These are phyloP conservation scores for Coenonympha arcania DNA, from an alignment of 2,888 invertebrate species.

Conservation along the genomic window DNA sequence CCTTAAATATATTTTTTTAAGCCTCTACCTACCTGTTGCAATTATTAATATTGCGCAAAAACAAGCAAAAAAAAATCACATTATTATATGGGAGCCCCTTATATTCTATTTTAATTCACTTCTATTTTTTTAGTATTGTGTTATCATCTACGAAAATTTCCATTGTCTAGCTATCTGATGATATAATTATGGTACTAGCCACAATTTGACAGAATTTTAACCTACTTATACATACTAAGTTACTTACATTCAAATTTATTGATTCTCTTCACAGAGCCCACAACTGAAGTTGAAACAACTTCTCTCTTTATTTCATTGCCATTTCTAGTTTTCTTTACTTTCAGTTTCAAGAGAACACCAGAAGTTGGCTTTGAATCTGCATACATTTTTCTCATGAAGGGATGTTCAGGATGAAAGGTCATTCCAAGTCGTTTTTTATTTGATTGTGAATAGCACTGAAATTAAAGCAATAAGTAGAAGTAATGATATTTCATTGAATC, in stretches of 20 bases:
- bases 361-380: conserved; percentile 79
- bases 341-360: conserved; percentile 83
- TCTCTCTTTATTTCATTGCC: conserved; percentile 53
- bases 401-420: conserved; percentile 85
- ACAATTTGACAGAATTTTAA: too few species aligned
- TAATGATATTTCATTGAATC: too few species aligned
- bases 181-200: too few species aligned
- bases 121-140: too few species aligned
- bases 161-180: too few species aligned
- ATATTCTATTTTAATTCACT: too few species aligned
- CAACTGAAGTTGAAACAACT: conserved; percentile 64
- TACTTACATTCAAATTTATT: conserved; percentile 79
- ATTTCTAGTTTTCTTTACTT: conserved; percentile 69
- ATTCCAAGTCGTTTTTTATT: conserved; percentile 79
- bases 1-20: too few species aligned
- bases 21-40: too few species aligned
- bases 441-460: conserved; percentile 37
- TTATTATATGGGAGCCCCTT: too few species aligned
- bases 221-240: not conserved
- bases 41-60: too few species aligned
- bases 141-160: too few species aligned
- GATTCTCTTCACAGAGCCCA: conserved; percentile 76
- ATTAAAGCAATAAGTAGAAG: not conserved
- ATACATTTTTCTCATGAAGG: conserved; percentile 83
- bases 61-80: too few species aligned